Base-by-base conservation (phyloP, 2,888 invertebrate genomes). In the Cantharis lateralis region DNA sequence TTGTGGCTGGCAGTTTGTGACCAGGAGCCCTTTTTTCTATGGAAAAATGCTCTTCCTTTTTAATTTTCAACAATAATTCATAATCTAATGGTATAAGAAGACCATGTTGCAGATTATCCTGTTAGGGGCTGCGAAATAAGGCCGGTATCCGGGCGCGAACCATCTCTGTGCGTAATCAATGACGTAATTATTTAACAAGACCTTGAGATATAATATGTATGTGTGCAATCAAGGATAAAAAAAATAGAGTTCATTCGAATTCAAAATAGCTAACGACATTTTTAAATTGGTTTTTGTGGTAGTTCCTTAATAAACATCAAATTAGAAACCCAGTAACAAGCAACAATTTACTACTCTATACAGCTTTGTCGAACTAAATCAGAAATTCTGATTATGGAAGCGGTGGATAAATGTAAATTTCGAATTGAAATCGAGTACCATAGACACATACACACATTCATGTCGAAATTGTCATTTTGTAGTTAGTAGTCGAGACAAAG, bases 401-500 rank as follows among this genome's bases (percentile, higher is more conserved):
- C 64, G 24, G 20, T 20, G 64, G 64, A 24, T 66, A 66, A 64
- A 66, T 66, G 64, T 20, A 66, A 66, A 66, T 66, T 66, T 20
- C n/a, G 20, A 66, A 66, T 66, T 66, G 64, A 66, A 66, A 66
- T 66, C 24, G 18, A 20, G 64, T 66, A 24, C n/a, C 20, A 18
- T 28, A 20, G 15, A 68, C 24, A 74, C 28, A 72, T 28, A 26
- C 20, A 72, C 32, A 48, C 71, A 74, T 74, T 77, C 68, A 68
- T 62, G 74, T 71, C 62, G 77, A 77, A 71, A 77, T 77, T 74
- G 74, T 76, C 76, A 70, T 77, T 73, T 77, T 71, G 61, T 28
- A 79, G 75, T 75, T 28, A 79, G 75, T 75, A 81, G 83, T 81
- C 81, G 73, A 75, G 77, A 75, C 75, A 78, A 70, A 79, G 75